Conservation (phyloP, 2,888 invertebrate species). For the Ommatoiulus sabulosus region DNA sequence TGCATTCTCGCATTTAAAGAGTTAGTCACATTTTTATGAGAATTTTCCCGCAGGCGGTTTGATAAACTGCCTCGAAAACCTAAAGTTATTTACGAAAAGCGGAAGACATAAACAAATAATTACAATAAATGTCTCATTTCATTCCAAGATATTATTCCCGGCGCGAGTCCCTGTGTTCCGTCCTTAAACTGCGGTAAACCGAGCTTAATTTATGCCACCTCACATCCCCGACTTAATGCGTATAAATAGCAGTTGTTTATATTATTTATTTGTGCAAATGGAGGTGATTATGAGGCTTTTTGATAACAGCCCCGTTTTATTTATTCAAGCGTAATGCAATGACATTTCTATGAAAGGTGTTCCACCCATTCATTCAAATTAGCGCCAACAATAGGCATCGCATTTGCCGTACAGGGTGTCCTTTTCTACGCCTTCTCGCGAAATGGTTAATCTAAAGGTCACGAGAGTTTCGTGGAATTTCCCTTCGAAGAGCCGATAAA, state of each 20-base stretch:
- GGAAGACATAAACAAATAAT: constrained; percentile 25
- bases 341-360: constrained; percentile 41
- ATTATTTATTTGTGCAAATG: constrained; percentile 45
- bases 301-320: constrained; percentile 27
- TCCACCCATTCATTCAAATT: constrained; percentile 47
- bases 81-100: neutral
- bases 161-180: neutral
- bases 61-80: neutral
- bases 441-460: neutral
- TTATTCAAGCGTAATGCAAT: constrained; percentile 44
- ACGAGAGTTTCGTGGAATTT: neutral
- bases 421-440: neutral
- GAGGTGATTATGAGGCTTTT: constrained; percentile 37
- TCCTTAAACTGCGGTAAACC: neutral
- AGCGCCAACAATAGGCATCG: neutral
- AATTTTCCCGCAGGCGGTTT: neutral
- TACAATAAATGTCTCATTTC: neutral
- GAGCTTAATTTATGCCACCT: constrained; percentile 16
- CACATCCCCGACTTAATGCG: constrained; percentile 32
- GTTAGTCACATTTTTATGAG: neutral
- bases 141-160: neutral
- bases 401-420: constrained; percentile 5
- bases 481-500: neutral
- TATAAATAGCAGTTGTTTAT: constrained; percentile 14
- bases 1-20: neutral